A percentile compares a stretch with the other conserved stretches of the same genome.
phyloP scores from a whole-genome alignment of 2,797 vertebrate species.

The Trematomus bernacchii region DNA sequence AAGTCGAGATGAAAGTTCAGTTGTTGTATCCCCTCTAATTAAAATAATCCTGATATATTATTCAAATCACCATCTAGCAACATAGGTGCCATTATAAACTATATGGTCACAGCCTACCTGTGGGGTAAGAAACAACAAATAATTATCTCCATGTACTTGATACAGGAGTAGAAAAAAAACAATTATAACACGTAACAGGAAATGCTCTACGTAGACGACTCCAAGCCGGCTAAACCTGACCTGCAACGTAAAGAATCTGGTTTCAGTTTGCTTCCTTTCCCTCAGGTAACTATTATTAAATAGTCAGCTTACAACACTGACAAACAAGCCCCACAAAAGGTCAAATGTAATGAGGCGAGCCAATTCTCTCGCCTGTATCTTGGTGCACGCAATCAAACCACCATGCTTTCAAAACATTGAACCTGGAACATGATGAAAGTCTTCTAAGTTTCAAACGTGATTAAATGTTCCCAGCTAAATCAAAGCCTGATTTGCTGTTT shows the following conservation, averaged over 20 bases:
- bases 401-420: not conserved
- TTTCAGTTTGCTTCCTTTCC: constrained; percentile 30
- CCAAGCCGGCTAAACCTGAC: constrained; percentile 47
- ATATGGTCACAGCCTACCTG: not conserved
- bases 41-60: not conserved
- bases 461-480: not conserved
- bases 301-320: not conserved
- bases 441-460: not conserved
- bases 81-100: not conserved
- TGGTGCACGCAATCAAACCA: constrained; percentile 5
- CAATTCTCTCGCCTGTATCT: not conserved
- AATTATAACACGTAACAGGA: constrained; percentile 26
- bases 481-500: not conserved
- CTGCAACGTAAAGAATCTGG: constrained; percentile 52
- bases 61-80: not conserved
- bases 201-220: not conserved
- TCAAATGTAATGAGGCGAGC: not conserved
- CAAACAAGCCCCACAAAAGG: not conserved
- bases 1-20: not conserved
- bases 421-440: not conserved
- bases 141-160: not conserved
- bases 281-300: not conserved
- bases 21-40: not conserved
- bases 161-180: no score
- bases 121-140: not conserved